phyloP scores from a whole-genome alignment of 2,113 vertebrate species.

The Hylia prasina region DNA sequence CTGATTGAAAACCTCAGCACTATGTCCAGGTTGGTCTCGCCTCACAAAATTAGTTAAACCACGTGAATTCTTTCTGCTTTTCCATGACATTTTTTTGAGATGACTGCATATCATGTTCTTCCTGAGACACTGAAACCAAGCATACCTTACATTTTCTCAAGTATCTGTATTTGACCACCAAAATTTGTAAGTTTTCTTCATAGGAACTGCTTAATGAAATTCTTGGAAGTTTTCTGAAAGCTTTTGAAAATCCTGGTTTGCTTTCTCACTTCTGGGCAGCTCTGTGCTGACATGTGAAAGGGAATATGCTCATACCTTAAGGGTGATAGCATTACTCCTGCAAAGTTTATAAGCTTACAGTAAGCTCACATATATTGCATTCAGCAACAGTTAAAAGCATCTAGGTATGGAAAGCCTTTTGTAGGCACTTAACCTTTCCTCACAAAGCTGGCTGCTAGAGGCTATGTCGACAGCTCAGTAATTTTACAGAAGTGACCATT shows the following conservation, averaged over 20 bases:
- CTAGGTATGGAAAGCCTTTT: neutral
- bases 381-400: neutral
- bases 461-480: neutral
- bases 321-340: neutral
- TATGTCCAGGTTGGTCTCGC: neutral
- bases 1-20: neutral
- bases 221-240: neutral
- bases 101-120: neutral
- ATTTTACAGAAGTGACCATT: neutral
- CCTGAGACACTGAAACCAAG: neutral
- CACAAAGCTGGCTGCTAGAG: neutral
- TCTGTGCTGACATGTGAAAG: neutral
- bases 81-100: neutral
- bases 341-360: neutral
- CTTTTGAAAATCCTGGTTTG: neutral
- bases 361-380: neutral
- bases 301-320: neutral
- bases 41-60: neutral
- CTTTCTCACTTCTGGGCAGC: neutral
- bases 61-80: neutral
- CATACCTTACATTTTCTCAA: neutral
- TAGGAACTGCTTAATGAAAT: neutral
- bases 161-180: neutral
- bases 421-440: neutral
- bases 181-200: neutral